Base-by-base conservation (phyloP, 2,113 vertebrate species). In the Eubucco bourcierii region DNA sequence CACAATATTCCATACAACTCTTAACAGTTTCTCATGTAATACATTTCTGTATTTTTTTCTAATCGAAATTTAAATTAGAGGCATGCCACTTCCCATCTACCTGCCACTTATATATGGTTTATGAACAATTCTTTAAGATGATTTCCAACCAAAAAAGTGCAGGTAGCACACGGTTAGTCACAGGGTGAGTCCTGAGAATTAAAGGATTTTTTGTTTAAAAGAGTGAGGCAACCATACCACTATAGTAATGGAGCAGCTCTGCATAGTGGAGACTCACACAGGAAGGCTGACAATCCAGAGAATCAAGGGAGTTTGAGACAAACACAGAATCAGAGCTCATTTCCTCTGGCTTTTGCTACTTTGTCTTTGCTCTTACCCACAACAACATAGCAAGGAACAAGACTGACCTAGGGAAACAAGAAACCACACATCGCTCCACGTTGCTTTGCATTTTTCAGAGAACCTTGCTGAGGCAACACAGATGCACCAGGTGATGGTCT, bases 11-110 rank as follows among this genome's bases (percentile, higher is more conserved):
- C 88, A 81, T 82, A 97, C 91, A 96, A 94, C 88, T 96, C 97
- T 94, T 94, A 95, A 84, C 88, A 93, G 84, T 95, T 97, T 75
- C 84, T 97, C 96, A 75, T 90, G 92, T 97, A 96, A 97, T 94
- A 93, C 90, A 96, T 91, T 96, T 93, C 89, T 95, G 81, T 90
- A 89, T 97, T 97, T 97, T 97, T 94, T 97, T 96, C 88, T 96
- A 97, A 92, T 97, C 33, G 61, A 96, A 97, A 95, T 97, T 97
- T 98, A 97, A 97, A 97, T 95, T 89, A 97, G 92, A 95, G 88
- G 92, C 80, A 90, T 95, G 71, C 70, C 89, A 97, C 53, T 96
- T 97, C 77, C 84, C 95, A 93, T 92, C 90, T 90, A 96, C 80
- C 85, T 95, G 89, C n/a, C 95, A 90, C 83, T 95, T 95, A 87